A percentile compares a stretch with the other conserved stretches of the same genome.
Conservation (phyloP, 2,797 vertebrate species). For the Gallinago stenura region DNA sequence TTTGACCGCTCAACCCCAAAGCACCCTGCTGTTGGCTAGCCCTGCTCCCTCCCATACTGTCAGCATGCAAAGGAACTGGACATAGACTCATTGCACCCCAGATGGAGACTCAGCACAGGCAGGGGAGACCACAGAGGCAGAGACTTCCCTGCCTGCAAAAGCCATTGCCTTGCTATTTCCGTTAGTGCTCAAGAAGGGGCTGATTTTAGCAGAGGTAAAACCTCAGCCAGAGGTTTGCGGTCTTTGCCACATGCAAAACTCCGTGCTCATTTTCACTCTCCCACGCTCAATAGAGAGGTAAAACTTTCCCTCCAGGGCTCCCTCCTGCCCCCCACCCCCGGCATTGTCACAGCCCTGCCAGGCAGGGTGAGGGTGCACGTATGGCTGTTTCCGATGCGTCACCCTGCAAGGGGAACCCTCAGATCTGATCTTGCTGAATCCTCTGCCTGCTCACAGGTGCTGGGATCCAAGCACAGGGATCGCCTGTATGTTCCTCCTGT, state of each 20-base stretch:
- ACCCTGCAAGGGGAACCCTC: neutral
- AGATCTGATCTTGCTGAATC: neutral
- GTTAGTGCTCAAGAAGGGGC: neutral
- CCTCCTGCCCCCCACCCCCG: neutral
- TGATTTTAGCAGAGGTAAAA: neutral
- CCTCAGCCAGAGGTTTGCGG: conserved; percentile 39
- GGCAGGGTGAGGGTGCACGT: neutral
- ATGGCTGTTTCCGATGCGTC: rapidly evolving
- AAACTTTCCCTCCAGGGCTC: neutral
- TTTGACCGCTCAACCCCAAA: neutral
- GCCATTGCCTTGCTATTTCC: neutral
- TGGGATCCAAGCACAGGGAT: neutral
- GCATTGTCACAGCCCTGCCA: neutral
- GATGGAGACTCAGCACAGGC: neutral
- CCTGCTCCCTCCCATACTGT: rapidly evolving
- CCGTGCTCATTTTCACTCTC: conserved; percentile 1
- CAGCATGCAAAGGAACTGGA: neutral
- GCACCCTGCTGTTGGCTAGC: neutral
- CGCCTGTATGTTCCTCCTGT: neutral
- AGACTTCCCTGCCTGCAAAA: neutral
- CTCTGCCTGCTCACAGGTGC: neutral
- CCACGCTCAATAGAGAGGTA: neutral
- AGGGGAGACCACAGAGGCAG: neutral
- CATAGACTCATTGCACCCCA: rapidly evolving
- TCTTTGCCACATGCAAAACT: conserved; percentile 52